phyloP scores from a whole-genome alignment of 1,140 invertebrate species.

The Solen grandis region DNA sequence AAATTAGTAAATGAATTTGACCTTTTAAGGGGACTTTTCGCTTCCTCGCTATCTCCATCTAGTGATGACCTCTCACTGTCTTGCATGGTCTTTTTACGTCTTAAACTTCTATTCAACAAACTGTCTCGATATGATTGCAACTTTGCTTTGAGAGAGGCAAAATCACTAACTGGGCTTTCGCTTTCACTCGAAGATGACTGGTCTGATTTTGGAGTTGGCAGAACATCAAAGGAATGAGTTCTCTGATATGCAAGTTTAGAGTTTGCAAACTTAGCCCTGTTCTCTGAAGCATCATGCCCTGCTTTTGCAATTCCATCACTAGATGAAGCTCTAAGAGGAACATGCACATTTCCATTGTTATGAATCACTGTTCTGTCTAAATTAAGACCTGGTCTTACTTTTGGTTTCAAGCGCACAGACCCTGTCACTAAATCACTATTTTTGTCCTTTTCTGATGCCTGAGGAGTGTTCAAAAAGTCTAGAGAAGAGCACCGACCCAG shows the following conservation, averaged over 20 bases:
- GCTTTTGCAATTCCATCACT: background rate
- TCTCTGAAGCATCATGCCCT: background rate
- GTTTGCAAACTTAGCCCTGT: background rate
- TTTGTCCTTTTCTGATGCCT: slow-evolving; percentile 12
- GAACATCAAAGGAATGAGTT: slow-evolving; percentile 63
- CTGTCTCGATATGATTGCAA: slow-evolving; percentile 75
- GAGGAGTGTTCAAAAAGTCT: slow-evolving; percentile 53
- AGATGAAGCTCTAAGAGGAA: background rate
- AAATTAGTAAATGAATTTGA: slow-evolving; percentile 68
- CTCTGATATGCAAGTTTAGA: slow-evolving; percentile 39
- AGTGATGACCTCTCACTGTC: slow-evolving; percentile 37
- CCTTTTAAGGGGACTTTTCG: slow-evolving; percentile 62
- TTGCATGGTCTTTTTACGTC: slow-evolving; percentile 42
- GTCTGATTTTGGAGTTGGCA: slow-evolving; percentile 38
- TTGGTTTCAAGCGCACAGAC: slow-evolving; percentile 45
- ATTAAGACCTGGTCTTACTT: slow-evolving; percentile 28
- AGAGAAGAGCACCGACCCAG: slow-evolving; percentile 63
- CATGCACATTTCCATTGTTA: slow-evolving; percentile 17
- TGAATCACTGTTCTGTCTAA: slow-evolving; percentile 10
- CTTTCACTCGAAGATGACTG: slow-evolving; percentile 61
- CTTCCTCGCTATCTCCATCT: slow-evolving; percentile 32
- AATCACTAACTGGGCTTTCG: slow-evolving; percentile 12
- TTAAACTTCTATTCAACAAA: slow-evolving; percentile 66
- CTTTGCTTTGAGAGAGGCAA: slow-evolving; percentile 75
- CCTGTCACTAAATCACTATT: slow-evolving; percentile 43